These are phyloP conservation scores for Anseranas semipalmata DNA, from an alignment of 2,113 vertebrate species.

Conservation along the genomic window DNA sequence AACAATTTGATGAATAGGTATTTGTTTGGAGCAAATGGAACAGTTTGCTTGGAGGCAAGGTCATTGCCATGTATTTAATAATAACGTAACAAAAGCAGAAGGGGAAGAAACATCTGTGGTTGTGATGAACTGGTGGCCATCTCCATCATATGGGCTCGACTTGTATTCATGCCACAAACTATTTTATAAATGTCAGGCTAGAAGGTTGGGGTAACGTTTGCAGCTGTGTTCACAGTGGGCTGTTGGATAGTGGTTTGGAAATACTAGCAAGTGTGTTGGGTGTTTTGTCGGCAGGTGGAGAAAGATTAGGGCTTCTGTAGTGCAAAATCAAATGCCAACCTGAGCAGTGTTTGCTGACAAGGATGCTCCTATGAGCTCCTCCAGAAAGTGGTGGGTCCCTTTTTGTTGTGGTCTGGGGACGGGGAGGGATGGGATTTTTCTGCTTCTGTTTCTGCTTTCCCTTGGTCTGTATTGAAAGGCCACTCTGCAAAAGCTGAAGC, in stretches of 20 bases:
- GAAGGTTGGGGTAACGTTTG: neutral
- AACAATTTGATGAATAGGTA: neutral
- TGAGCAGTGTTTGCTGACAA: neutral
- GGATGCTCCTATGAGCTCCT: neutral
- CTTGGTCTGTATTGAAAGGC: neutral
- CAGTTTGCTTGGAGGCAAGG: neutral
- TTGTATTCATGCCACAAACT: neutral
- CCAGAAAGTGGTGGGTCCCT: neutral
- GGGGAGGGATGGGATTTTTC: neutral
- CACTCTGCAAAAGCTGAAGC: neutral
- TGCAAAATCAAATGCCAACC: rapidly evolving
- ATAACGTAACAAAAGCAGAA: neutral
- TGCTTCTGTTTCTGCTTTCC: neutral
- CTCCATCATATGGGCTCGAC: neutral
- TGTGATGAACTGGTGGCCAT: neutral
- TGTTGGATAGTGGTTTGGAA: neutral
- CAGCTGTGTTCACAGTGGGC: neutral
- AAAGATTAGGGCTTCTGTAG: neutral
- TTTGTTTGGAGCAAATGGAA: neutral
- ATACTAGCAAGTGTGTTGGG: neutral
- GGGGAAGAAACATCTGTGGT: neutral
- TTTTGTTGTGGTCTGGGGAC: neutral
- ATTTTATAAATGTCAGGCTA: neutral
- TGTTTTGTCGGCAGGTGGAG: neutral
- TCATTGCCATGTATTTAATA: neutral